Conservation (phyloP, 2,797 vertebrate genomes). For the Sandelia bainsii region DNA sequence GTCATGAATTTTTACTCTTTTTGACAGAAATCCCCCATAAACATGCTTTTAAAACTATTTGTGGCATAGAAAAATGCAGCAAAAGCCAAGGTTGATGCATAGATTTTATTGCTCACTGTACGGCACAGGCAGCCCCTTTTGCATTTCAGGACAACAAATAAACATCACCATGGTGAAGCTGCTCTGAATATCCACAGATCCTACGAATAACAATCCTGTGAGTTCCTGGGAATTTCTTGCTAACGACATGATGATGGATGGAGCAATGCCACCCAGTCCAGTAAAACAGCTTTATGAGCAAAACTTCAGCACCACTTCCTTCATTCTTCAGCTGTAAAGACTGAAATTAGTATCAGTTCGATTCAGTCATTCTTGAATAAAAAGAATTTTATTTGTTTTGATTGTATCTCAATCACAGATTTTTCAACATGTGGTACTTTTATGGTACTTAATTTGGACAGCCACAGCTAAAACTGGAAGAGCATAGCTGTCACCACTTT, state of each 20-base stretch:
- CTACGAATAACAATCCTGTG: conserved; percentile 64
- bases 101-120: conserved; percentile 37
- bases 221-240: conserved; percentile 62
- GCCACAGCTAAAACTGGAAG: conserved; percentile 15
- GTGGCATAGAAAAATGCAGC: conserved; percentile 18
- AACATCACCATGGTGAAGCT: conserved; percentile 64
- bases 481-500: conserved; percentile 15
- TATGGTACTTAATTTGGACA: conserved; percentile 41
- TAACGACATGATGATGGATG: conserved; percentile 74
- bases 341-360: conserved; percentile 64
- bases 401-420: conserved; percentile 31
- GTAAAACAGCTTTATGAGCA: conserved; percentile 74
- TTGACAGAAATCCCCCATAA: conserved; percentile 30
- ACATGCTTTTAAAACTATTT: conserved; percentile 34
- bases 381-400: conserved; percentile 44
- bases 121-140: conserved; percentile 25
- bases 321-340: conserved; percentile 62
- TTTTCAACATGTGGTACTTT: conserved; percentile 42
- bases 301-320: conserved; percentile 72
- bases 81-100: conserved; percentile 28
- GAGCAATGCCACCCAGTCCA: conserved; percentile 60
- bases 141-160: conserved; percentile 65
- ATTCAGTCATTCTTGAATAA: conserved; percentile 48
- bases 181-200: conserved; percentile 51
- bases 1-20: conserved; percentile 15